Evolutionary conservation across 2,113 vertebrate species (phyloP).

Genomic region (Hippocampus zosterae): DNA sequence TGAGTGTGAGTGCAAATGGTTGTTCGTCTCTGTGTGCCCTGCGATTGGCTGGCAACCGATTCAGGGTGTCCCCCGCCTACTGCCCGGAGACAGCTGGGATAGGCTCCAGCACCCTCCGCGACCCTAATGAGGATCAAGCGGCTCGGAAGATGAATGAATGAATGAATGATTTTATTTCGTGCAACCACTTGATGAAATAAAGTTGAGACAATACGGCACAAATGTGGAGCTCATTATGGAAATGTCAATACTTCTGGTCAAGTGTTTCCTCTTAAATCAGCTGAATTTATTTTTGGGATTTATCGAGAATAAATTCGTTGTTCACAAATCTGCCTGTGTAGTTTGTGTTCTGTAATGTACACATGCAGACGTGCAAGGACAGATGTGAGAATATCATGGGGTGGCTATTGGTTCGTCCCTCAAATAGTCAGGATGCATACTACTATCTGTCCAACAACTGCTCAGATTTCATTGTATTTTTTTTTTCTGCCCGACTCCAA

Average conservation of each 20-base stretch:
- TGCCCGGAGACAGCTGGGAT: too few relatives aligned
- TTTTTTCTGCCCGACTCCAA: neutral
- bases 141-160: too few relatives aligned
- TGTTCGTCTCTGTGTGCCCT: too few relatives aligned
- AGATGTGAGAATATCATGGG: neutral
- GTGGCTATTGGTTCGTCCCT: neutral
- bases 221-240: constrained; percentile 31
- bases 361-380: neutral
- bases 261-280: constrained; percentile 54
- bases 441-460: neutral
- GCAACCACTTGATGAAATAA: too few relatives aligned
- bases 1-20: too few relatives aligned
- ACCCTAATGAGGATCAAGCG: too few relatives aligned
- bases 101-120: too few relatives aligned
- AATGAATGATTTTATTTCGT: too few relatives aligned
- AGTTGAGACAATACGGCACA: too few relatives aligned
- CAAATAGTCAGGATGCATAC: neutral
- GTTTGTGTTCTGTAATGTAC: neutral
- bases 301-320: neutral
- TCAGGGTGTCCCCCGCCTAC: too few relatives aligned
- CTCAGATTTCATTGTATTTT: neutral
- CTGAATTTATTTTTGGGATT: neutral
- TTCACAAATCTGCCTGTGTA: neutral
- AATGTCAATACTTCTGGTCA: constrained; percentile 55
- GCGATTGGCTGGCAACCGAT: too few relatives aligned